phyloP scores from a whole-genome alignment of 1,140 invertebrate genomes.

The Mercenaria mercenaria region DNA sequence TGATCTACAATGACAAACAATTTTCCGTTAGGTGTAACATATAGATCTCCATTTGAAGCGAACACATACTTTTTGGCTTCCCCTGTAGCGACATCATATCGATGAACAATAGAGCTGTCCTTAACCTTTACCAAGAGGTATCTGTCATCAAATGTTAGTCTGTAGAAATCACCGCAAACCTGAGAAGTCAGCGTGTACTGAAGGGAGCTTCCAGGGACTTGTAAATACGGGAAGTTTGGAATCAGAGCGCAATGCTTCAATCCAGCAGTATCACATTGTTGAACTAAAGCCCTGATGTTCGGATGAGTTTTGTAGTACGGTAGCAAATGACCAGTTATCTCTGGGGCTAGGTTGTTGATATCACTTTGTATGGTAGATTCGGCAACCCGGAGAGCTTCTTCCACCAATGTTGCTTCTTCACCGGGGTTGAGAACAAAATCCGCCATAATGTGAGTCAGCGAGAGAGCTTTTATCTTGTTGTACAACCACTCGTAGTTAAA shows the following conservation, averaged over 20 bases:
- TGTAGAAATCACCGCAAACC: constrained; percentile 70
- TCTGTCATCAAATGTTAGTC: constrained; percentile 72
- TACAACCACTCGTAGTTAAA: constrained; percentile 85
- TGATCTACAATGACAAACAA: constrained; percentile 83
- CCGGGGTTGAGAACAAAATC: constrained; percentile 81
- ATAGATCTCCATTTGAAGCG: constrained; percentile 81
- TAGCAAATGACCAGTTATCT: constrained; percentile 80
- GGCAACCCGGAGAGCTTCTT: constrained; percentile 77
- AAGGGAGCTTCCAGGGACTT: constrained; percentile 82
- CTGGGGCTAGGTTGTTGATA: constrained; percentile 80
- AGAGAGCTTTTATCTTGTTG: constrained; percentile 83
- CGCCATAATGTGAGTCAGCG: constrained; percentile 80
- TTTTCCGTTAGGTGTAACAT: constrained; percentile 80
- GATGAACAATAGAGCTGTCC: constrained; percentile 74
- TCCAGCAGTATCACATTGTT: constrained; percentile 81
- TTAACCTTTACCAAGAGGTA: constrained; percentile 77
- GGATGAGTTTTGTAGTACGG: constrained; percentile 80
- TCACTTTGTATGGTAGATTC: constrained; percentile 77
- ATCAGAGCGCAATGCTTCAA: constrained; percentile 81
- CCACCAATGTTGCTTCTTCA: constrained; percentile 78
- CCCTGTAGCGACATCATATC: constrained; percentile 80
- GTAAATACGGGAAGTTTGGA: constrained; percentile 82
- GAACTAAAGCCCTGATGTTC: constrained; percentile 80
- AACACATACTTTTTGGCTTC: constrained; percentile 75
- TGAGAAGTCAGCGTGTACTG: constrained; percentile 77